Conservation (phyloP, 1,140 invertebrate genomes). For the Archegozetes longisetosus region DNA sequence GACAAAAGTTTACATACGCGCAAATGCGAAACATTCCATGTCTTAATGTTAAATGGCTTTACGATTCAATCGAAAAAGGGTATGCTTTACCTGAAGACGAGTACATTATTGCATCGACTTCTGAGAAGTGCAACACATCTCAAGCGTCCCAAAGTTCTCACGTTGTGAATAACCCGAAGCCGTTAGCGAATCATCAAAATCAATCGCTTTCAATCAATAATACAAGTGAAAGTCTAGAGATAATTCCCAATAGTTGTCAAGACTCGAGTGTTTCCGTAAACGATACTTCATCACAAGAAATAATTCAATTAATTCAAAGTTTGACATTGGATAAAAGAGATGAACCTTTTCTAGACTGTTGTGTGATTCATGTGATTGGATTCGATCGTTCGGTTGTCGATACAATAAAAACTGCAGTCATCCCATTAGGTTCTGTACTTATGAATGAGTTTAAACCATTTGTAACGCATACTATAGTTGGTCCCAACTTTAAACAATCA, state of each 20-base stretch:
- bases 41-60: conserved; percentile 5
- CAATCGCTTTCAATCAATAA: not conserved
- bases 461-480: conserved; percentile 6
- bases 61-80: conserved; percentile 3
- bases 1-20: conserved; percentile 9
- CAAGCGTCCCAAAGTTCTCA: too few relatives aligned
- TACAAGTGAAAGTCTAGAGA: not conserved
- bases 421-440: not conserved
- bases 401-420: not conserved
- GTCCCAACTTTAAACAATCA: not conserved
- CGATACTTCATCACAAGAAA: not conserved
- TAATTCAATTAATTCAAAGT: not conserved
- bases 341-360: not conserved
- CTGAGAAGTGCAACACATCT: not conserved
- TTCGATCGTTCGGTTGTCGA: not conserved
- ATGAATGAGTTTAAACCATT: not conserved
- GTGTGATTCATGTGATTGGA: not conserved
- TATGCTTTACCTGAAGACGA: conserved; percentile 3
- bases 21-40: not conserved
- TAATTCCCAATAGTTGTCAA: not conserved
- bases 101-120: not conserved
- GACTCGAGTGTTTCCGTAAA: not conserved
- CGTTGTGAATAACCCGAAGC: not conserved
- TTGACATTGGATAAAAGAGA: not conserved
- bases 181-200: not conserved